Evolutionary conservation across 2,888 invertebrate species (phyloP).

Genomic region (Synergus umbraculus): DNA sequence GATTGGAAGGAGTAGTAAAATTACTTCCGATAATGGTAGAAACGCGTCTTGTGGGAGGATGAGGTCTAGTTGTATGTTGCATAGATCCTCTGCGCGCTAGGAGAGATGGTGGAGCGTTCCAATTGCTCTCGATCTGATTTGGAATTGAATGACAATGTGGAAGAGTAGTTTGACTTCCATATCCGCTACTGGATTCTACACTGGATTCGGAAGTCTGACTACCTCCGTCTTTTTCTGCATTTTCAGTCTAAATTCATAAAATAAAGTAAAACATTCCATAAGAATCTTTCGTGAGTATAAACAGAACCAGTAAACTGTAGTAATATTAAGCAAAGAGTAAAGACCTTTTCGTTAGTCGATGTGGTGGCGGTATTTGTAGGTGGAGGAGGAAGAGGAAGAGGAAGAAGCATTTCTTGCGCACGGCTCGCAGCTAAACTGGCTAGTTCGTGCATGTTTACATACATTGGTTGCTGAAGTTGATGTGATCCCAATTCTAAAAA

Average conservation of each 20-base stretch:
- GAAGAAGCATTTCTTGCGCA: slow-evolving; percentile 82
- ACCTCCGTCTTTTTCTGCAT: slow-evolving; percentile 72
- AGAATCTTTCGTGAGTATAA: too few species aligned
- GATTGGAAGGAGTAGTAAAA: slow-evolving; percentile 64
- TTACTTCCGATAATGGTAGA: slow-evolving; percentile 83
- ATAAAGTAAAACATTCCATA: background rate
- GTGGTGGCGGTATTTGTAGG: slow-evolving; percentile 52
- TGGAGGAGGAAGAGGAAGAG: slow-evolving; percentile 76
- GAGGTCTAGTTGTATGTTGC: slow-evolving; percentile 83
- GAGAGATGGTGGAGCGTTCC: slow-evolving; percentile 66
- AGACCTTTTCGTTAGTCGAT: slow-evolving; percentile 50
- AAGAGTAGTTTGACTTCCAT: slow-evolving; percentile 87
- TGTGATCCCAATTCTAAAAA: slow-evolving; percentile 70
- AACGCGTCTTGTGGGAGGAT: slow-evolving; percentile 90
- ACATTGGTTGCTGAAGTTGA: slow-evolving; percentile 82
- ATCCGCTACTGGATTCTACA: slow-evolving; percentile 86
- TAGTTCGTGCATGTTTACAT: slow-evolving; percentile 95
- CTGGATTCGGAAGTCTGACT: slow-evolving; percentile 83
- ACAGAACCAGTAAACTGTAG: too few species aligned
- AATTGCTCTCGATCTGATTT: slow-evolving; percentile 67
- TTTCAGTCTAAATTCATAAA: slow-evolving; percentile 68
- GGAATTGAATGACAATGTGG: slow-evolving; percentile 76
- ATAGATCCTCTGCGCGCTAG: slow-evolving; percentile 81
- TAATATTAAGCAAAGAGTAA: background rate
- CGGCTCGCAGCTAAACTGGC: slow-evolving; percentile 89